Conservation (phyloP, 2,888 invertebrate species). For the Caenorhabditis auriculariae region DNA sequence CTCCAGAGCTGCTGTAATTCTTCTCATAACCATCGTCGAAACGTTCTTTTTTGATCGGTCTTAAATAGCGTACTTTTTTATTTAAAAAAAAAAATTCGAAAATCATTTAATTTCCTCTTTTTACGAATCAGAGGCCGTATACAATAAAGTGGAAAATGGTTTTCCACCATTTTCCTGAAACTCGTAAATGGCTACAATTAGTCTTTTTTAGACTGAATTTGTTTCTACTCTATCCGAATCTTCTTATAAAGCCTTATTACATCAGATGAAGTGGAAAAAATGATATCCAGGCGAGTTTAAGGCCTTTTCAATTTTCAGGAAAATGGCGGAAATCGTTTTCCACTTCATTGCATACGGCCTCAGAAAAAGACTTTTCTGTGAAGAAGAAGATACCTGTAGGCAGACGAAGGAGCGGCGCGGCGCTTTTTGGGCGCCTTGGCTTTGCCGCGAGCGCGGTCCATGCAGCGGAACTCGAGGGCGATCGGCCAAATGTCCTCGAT, state of each 20-base stretch:
- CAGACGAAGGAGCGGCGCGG: conserved; percentile 10
- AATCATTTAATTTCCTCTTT: not conserved
- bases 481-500: conserved; percentile 55
- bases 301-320: no score
- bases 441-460: conserved; percentile 13
- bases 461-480: conserved; percentile 49
- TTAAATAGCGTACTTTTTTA: no score
- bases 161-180: not conserved
- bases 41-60: conserved; percentile 12
- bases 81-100: no score
- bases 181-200: not conserved
- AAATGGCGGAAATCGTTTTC: no score
- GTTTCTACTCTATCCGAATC: no score
- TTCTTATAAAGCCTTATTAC: no score
- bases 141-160: not conserved
- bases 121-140: not conserved
- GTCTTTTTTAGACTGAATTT: conserved; percentile 6
- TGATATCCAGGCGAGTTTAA: no score
- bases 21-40: not conserved
- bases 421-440: conserved; percentile 20
- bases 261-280: no score
- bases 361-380: no score
- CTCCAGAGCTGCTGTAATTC: conserved; percentile 6
- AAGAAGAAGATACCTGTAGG: no score
- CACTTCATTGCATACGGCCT: no score